Base-by-base conservation (phyloP, 2,888 invertebrate species). In the Lamproptera curius region DNA sequence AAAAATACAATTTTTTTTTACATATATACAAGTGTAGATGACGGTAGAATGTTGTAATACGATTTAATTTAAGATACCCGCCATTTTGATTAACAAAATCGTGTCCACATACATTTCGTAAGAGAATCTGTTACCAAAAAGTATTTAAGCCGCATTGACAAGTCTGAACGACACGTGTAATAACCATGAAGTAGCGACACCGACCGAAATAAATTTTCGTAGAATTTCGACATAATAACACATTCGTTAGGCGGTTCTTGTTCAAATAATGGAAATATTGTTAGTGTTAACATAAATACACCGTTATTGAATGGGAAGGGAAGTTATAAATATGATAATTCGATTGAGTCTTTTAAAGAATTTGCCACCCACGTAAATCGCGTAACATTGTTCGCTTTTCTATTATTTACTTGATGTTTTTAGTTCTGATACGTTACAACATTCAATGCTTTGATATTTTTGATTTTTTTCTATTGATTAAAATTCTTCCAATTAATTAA, bases 101-200 rank as follows among this genome's bases (percentile, higher is more conserved):
- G 28, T 28, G 2, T 14, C 10, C 10, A 14, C 23, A 2, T 11
- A 14, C 6, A n/a, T 28, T 16, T 28, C 16, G 3, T 28, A 41
- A 28, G 28, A 16, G 41, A 41, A 16, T 31, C 16, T 31, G 16
- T 31, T 41, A 31, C 31, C 11, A 16, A 31, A n/a, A 11, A 28
- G 31, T 17, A 13, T 31, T 17, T 8, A 31, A 42, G 33, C 23
- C n/a, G 38, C 31, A 36, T 36, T 42, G 38, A 15, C 38, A 16
- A 38, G 26, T 42, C 38, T 42, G 42, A 48, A 34, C 39, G 48
- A 48, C 39, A 16, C 34, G 48, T 48, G 11, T 43, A 48, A 48
- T 48, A 20, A 43, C 38, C 48, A 31, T 48, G 42, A 42, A 28
- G 31, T 23, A n/a, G 23, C 38, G 48, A 42, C 39, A 38, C 34